A percentile compares a stretch with the other conserved stretches of the same genome.
These are phyloP conservation scores for Hydriomena furcata DNA, from an alignment of 2,888 invertebrate genomes.

Conservation along the genomic window DNA sequence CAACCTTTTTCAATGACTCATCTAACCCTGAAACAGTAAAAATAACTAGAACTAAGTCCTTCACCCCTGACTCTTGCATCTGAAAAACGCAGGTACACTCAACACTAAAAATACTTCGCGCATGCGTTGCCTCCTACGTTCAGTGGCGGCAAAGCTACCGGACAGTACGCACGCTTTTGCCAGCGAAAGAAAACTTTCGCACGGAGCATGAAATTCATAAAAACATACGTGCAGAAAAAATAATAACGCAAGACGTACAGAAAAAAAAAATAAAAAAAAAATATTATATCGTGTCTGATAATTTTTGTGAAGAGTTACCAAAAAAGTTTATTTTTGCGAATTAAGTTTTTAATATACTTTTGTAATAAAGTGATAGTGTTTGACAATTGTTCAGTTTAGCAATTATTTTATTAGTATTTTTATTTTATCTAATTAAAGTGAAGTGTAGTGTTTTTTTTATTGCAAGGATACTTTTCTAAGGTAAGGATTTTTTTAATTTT, in stretches of 20 bases:
- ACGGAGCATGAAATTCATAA: background rate
- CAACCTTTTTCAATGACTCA: background rate
- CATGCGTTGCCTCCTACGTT: slow-evolving; percentile 38
- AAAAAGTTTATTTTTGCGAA: too few species aligned
- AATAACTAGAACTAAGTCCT: slow-evolving; percentile 19
- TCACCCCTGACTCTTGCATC: slow-evolving; percentile 22
- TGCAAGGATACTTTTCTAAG: background rate
- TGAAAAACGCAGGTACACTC: slow-evolving; percentile 42
- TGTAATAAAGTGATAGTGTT: background rate
- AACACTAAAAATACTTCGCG: slow-evolving; percentile 45
- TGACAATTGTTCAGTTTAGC: background rate
- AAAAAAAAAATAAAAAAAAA: too few species aligned
- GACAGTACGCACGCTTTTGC: slow-evolving; percentile 11
- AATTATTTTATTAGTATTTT: background rate
- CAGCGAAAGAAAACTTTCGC: slow-evolving; percentile 13
- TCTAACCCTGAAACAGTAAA: slow-evolving; percentile 4
- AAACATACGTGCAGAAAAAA: too few species aligned
- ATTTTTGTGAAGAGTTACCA: background rate
- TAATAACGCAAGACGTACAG: too few species aligned
- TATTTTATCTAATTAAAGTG: background rate
- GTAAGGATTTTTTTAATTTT: too few species aligned
- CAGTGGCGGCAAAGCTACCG: slow-evolving; percentile 45
- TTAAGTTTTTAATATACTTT: too few species aligned
- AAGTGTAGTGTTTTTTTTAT: background rate
- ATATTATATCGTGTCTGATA: too few species aligned